Evolutionary conservation across 2,888 invertebrate genomes (phyloP), one percentile per base, ranked within the genome.

Genomic region (Lacanobia oleracea): DNA sequence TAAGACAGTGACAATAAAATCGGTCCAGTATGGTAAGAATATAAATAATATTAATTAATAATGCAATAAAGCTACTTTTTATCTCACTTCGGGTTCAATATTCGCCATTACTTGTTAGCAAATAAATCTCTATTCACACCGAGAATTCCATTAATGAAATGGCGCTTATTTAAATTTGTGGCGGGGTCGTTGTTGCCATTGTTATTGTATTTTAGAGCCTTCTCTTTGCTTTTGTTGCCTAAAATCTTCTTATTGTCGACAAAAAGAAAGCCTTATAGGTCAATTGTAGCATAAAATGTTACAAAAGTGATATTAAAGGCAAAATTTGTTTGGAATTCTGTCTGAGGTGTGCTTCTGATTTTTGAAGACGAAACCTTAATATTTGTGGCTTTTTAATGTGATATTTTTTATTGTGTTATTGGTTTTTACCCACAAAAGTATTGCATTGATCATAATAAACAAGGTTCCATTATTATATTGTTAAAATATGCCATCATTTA

Each of bases 101-200:
- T 72, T 59, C 21, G 3, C 27, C n/a, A 75, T 77, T 72, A 67
- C 67, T 48, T 21, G 21, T 3, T 59, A 61, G 60, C 56, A 50
- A 64, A 78, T 82, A 80, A 77, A 78, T 82, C 65, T 61, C 79
- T 75, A 77, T 83, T 82, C 74, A 76, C 67, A 67, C 63, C 62
- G 68, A 76, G 72, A 76, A 79, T 83, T 81, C 74, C 82, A 87
- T 87, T 88, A 86, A 85, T 75, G 79, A 81, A 88, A 86, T 80
- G 81, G 77, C 53, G 72, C 79, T 83, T 79, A 79, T 83, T 87
- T 81, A 80, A 88, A 86, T 87, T 85, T 79, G 80, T 66, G 80
- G 69, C 63, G 48, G 4, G 9, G 12, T 54, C 43, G 50, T 57
- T 56, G 70, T 76, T 77, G 73, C 63, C 77, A 79, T 68, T 74